Conservation (phyloP, 2,888 invertebrate species). For the Dasysyrphus tricinctus region DNA sequence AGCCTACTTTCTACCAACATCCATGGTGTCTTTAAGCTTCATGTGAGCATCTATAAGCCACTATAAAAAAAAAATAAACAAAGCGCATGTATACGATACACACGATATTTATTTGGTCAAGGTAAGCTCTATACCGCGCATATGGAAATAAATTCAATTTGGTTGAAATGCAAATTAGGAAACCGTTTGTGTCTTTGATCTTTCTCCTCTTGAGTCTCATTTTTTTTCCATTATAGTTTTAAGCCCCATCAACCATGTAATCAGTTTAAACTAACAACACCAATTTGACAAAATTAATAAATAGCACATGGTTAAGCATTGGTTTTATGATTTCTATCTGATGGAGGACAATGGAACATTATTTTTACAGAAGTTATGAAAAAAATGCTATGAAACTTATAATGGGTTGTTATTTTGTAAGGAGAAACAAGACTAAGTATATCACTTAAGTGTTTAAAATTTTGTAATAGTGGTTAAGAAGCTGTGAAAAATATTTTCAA, state of each 20-base stretch:
- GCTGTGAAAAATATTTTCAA: constrained; percentile 36
- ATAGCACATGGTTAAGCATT: constrained; percentile 24
- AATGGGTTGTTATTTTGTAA: constrained; percentile 27
- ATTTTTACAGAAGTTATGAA: background rate
- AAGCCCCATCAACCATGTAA: constrained; percentile 28
- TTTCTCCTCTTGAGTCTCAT: constrained; percentile 7
- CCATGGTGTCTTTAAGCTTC: constrained; percentile 2
- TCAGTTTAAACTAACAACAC: constrained; percentile 32
- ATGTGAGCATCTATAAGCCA: constrained; percentile 36
- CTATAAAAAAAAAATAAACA: constrained; percentile 7
- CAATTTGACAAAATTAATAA: constrained; percentile 45
- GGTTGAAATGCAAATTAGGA: constrained; percentile 63
- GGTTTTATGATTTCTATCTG: background rate
- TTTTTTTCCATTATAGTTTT: background rate
- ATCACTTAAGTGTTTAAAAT: constrained; percentile 4
- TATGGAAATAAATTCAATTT: constrained; percentile 54
- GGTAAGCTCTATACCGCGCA: constrained; percentile 21
- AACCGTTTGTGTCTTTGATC: constrained; percentile 30
- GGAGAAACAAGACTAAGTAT: background rate
- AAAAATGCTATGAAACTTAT: constrained; percentile 27
- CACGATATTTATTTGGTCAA: constrained; percentile 27
- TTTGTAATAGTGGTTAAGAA: constrained; percentile 2
- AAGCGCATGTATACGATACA: background rate
- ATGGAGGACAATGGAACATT: constrained; percentile 36
- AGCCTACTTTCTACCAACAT: constrained; percentile 63